Base-by-base conservation (phyloP, 1,140 invertebrate species). In the Drosophila guanche region DNA sequence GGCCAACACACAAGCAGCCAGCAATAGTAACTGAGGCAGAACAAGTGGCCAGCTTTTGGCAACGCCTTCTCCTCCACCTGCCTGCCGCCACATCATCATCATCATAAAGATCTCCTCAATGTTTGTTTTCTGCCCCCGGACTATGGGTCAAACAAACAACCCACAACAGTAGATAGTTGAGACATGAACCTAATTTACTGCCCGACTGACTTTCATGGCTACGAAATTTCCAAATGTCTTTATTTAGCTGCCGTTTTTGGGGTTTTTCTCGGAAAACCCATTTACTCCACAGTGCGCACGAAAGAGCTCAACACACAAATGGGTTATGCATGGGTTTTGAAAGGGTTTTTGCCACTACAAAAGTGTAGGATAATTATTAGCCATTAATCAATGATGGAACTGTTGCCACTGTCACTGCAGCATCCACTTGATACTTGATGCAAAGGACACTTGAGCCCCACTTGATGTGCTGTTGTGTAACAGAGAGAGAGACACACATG, bases 161-260 rank as follows among this genome's bases (percentile, higher is more conserved):
- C 10, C 3, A 4, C 33, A 10, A 0, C 10, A 12, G 1, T 3
- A 43, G 40, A 68, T 68, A 81, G 83, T 88, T 88, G 70, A 83
- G 83, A 86, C 83, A 88, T 88, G 83, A 86, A 86, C 83, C 83
- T 86, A 88, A 86, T 86, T 86, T 86, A 79, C 83, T 86, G 83
- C 62, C 83, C 83, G 83, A 86, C 74, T 88, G 83, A 83, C 67
- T 86, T 85, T 85, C 63, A 85, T 86, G 77, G 68, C 62, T 60
- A 56, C 42, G 46, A 55, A 62, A 69, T 80, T 86, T 60, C 51
- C 48, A 73, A 75, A 88, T 88, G 74, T 81, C 83, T 86, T 69
- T 88, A 88, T 81, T 88, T 78, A 65, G 78, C 69, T 88, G 45
- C 76, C 63, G 65, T 53, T 73, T 55, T 8, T 20, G 16, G 16